Evolutionary conservation across 2,113 vertebrate species (phyloP).

Genomic region (Atrichornis clamosus): DNA sequence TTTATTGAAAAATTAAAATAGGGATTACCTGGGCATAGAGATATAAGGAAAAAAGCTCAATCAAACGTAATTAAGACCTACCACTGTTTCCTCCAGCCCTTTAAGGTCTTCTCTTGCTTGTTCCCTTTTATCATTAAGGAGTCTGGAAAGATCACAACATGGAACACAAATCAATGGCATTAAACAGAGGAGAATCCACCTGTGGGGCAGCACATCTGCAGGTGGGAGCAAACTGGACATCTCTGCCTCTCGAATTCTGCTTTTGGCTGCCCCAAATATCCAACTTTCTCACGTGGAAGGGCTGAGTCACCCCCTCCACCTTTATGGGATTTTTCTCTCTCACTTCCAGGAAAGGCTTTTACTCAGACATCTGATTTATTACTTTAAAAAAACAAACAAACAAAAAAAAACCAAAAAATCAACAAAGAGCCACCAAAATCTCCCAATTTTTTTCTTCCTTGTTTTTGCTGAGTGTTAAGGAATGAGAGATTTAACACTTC

Average conservation of each 20-base stretch:
- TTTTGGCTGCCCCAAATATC: neutral
- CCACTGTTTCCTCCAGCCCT: conserved; percentile 95
- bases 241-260: neutral
- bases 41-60: neutral
- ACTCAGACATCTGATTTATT: neutral
- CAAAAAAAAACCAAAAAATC: too few relatives aligned
- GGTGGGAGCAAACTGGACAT: neutral
- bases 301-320: neutral
- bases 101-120: conserved; percentile 93
- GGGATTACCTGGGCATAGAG: accelerated
- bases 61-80: conserved; percentile 54
- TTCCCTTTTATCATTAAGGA: conserved; percentile 89
- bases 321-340: neutral
- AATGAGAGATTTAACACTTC: neutral
- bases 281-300: neutral
- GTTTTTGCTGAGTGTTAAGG: neutral
- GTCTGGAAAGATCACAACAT: conserved; percentile 66
- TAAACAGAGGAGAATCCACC: neutral
- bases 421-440: neutral
- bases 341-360: neutral
- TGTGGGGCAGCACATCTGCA: neutral
- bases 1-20: neutral
- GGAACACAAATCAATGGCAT: neutral
- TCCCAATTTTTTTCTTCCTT: neutral
- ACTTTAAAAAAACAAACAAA: neutral